Conservation (phyloP, 2,113 vertebrate genomes). For the Aleadryas rufinucha region DNA sequence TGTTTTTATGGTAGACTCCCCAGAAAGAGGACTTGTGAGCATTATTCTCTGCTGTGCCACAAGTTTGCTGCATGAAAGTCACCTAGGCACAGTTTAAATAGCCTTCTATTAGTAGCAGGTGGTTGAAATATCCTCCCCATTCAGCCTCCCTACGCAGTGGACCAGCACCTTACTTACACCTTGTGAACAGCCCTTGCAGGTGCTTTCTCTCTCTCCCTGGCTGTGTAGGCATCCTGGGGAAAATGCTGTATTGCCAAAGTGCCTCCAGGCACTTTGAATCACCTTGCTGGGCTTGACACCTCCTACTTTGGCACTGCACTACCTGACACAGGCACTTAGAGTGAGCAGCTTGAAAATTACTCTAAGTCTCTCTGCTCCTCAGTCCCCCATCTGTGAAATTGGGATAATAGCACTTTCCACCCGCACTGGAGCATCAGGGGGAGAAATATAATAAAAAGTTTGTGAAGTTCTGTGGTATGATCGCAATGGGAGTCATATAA, state of each 20-base stretch:
- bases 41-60: neutral
- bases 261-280: neutral
- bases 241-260: neutral
- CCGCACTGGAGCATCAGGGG: neutral
- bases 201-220: neutral
- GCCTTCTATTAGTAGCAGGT: neutral
- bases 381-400: slow-evolving; percentile 44
- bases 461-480: slow-evolving; percentile 36
- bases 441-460: slow-evolving; percentile 60
- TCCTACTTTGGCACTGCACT: neutral
- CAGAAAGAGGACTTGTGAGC: neutral
- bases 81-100: neutral
- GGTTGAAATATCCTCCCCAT: neutral
- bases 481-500: slow-evolving; percentile 48
- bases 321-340: slow-evolving; percentile 1
- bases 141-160: neutral
- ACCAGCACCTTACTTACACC: neutral
- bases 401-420: slow-evolving; percentile 50
- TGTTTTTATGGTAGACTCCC: neutral
- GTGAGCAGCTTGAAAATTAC: slow-evolving; percentile 43
- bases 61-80: neutral
- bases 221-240: neutral
- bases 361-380: slow-evolving; percentile 16
- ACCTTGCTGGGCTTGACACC: neutral
- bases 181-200: neutral